Base-by-base conservation (phyloP, 1,140 invertebrate genomes). In the Pentalonia nigronervosa region DNA sequence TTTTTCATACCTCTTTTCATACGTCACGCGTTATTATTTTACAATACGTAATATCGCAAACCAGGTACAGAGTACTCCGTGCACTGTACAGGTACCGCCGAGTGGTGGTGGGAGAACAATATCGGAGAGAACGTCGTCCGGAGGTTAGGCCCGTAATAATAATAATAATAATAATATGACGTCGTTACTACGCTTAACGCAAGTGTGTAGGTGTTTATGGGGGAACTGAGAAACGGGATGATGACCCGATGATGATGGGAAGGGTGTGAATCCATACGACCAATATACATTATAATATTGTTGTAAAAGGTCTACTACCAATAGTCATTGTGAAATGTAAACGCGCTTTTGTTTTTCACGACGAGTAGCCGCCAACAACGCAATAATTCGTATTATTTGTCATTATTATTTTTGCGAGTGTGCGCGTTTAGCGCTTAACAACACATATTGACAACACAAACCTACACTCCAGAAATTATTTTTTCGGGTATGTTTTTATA, bases 11-110 rank as follows among this genome's bases (percentile, higher is more conserved):
- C 60, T 76, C 60, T 76, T n/a, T 30, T 76, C 60, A n/a, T 76
- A 76, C 60, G 60, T 76, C 60, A 76, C 60, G 60, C n/a, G 60
- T 20, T 76, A n/a, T 76, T 76, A 76, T 76, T 76, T 76, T 76
- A 76, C 60, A 76, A 76, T 67, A 67, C 30, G n/a, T 67, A 67
- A 76, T 76, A 76, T 76, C 1, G 60, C 60, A 30, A n/a, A n/a
- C 30, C n/a, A 76, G 60, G 60, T 76, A 76, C 56, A 53, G 56
- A 76, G 60, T 76, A 76, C 14, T 17, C 1, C 4, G 60, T 76
- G 50, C 50, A 53, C 21, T 3, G 50, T 50, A 11, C 25, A 67
- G 25, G 60, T 67, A 67, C 30, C 11, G 3, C 60, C n/a, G 7
- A 76, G n/a, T n/a, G 14, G 25, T 11, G 56, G 60, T 76, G 30